phyloP scores from a whole-genome alignment of 2,888 invertebrate species.

The Lepas anatifera region DNA sequence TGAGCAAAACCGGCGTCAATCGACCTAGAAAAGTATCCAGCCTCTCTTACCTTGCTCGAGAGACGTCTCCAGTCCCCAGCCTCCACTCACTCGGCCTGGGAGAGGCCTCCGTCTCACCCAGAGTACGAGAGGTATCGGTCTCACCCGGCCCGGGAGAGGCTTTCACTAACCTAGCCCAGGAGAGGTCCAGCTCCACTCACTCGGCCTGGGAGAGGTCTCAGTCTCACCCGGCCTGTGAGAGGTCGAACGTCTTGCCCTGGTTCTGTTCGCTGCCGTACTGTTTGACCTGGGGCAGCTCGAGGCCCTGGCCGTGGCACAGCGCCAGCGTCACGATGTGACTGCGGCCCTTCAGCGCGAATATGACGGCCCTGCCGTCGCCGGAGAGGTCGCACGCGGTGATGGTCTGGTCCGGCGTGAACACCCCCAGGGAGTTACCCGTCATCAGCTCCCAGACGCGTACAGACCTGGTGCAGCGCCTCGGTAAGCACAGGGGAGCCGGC shows the following conservation, averaged over 20 bases:
- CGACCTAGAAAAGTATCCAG: no score
- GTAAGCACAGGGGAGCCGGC: no score
- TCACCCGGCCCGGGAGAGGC: no score
- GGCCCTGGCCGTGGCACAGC: conserved; percentile 25
- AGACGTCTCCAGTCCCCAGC: no score
- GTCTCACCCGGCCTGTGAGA: conserved; percentile 24
- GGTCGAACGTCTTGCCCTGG: conserved; percentile 24
- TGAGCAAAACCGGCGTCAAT: no score
- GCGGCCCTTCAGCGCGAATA: conserved; percentile 54
- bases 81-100: no score
- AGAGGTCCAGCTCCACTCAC: no score
- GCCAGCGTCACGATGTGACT: conserved; percentile 52
- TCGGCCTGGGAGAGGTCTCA: no score
- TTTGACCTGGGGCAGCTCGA: conserved; percentile 14
- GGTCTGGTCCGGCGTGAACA: conserved; percentile 60
- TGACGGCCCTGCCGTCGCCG: conserved; percentile 54
- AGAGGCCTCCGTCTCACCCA: no score
- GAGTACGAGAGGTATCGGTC: no score
- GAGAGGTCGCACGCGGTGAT: conserved; percentile 65
- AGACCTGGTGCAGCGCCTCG: conserved; percentile 11
- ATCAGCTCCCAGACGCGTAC: conserved; percentile 8
- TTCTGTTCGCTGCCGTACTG: conserved; percentile 25
- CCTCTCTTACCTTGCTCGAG: no score
- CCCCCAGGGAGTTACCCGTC: conserved; percentile 60
- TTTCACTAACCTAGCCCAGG: no score